Evolutionary conservation across 2,113 vertebrate genomes (phyloP).

Genomic region (Lophochroa leadbeateri): DNA sequence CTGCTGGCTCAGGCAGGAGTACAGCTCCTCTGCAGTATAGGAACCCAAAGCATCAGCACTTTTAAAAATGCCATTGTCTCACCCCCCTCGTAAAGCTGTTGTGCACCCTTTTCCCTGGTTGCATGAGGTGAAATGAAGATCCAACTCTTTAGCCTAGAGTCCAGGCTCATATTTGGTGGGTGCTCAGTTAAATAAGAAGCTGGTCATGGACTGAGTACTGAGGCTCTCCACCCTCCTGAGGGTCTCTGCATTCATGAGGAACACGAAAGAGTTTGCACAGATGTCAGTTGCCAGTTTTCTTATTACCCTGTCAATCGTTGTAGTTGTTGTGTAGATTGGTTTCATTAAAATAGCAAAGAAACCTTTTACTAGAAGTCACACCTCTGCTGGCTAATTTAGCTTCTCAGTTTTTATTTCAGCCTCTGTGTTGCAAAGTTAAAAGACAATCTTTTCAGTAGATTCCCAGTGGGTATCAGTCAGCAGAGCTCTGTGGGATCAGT

Average conservation of each 20-base stretch:
- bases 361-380: not conserved
- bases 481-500: not conserved
- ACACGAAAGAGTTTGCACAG: not conserved
- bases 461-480: not conserved
- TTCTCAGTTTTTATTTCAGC: not conserved
- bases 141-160: not conserved
- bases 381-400: not conserved
- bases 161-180: not conserved
- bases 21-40: not conserved
- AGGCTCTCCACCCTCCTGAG: not conserved
- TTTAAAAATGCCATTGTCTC: not conserved
- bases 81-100: not conserved
- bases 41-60: not conserved
- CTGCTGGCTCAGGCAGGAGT: not conserved
- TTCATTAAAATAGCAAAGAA: not conserved
- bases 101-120: not conserved
- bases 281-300: not conserved
- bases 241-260: not conserved
- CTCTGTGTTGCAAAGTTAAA: not conserved
- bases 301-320: not conserved
- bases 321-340: not conserved
- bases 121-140: not conserved
- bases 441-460: not conserved
- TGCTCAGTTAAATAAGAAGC: not conserved
- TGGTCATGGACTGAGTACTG: not conserved